A percentile compares a stretch with the other conserved stretches of the same genome.
These are phyloP conservation scores for Pseudorectes ferrugineus DNA, from an alignment of 2,113 vertebrate species.

Conservation along the genomic window DNA sequence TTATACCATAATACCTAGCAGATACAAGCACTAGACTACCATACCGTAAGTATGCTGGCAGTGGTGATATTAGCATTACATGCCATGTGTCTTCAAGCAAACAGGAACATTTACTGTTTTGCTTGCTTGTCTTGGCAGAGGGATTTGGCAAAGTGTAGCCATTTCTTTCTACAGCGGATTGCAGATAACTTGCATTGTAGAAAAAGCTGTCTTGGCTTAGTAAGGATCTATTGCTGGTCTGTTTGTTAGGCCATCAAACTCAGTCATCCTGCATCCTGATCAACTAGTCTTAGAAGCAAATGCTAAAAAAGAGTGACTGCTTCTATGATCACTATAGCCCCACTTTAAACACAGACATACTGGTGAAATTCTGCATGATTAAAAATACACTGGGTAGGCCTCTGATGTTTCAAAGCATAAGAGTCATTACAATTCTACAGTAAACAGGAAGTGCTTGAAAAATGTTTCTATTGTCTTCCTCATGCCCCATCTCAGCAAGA, in stretches of 20 bases:
- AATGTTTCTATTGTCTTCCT: not conserved
- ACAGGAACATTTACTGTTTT: not conserved
- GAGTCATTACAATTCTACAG: not conserved
- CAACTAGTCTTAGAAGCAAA: not conserved
- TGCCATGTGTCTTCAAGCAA: not conserved
- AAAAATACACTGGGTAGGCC: not conserved
- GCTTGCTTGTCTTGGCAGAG: not conserved
- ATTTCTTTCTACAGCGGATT: not conserved
- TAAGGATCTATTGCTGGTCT: not conserved
- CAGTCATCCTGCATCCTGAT: not conserved
- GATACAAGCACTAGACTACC: not conserved
- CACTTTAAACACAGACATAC: not conserved
- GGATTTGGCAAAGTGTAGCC: not conserved
- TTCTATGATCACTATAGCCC: not conserved
- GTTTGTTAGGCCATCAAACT: not conserved
- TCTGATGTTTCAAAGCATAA: not conserved
- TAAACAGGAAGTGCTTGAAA: not conserved
- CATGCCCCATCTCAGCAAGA: not conserved
- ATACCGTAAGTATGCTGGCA: not conserved
- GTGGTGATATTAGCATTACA: not conserved
- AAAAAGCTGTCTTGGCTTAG: not conserved
- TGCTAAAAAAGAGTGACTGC: not conserved
- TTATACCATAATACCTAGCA: not conserved
- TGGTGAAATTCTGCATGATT: not conserved
- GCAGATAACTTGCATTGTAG: not conserved